These are phyloP conservation scores for Sarcophaga rosellei DNA, from an alignment of 2,888 invertebrate genomes.

Conservation along the genomic window DNA sequence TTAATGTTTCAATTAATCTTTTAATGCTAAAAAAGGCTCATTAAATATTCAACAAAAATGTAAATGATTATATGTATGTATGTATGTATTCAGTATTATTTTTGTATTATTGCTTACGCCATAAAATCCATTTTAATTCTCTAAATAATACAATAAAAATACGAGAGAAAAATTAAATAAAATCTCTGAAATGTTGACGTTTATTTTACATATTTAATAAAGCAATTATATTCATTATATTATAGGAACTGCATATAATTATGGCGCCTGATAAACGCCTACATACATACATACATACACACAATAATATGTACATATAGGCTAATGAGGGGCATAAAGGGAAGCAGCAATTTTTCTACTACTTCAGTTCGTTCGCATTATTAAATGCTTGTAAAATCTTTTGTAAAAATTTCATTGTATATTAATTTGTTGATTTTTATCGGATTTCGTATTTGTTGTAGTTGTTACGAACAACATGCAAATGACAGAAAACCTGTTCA, in stretches of 20 bases:
- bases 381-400: neutral
- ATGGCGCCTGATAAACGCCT: slow-evolving; percentile 66
- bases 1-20: slow-evolving; percentile 40
- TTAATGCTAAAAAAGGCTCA: neutral
- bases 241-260: slow-evolving; percentile 53
- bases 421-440: slow-evolving; percentile 22
- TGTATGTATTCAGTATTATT: neutral
- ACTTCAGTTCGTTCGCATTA: neutral
- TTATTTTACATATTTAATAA: slow-evolving; percentile 65
- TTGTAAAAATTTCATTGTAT: slow-evolving; percentile 19
- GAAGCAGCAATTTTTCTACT: neutral
- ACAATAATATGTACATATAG: neutral
- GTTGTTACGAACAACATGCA: slow-evolving; percentile 1
- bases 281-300: too few species aligned
- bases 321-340: neutral
- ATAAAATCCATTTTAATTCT: slow-evolving; percentile 48
- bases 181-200: slow-evolving; percentile 55
- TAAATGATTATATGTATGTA: neutral
- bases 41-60: slow-evolving; percentile 34
- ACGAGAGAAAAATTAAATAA: neutral
- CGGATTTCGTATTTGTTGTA: slow-evolving; percentile 18
- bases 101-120: neutral
- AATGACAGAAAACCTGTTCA: slow-evolving; percentile 35
- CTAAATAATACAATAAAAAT: slow-evolving; percentile 24
- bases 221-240: slow-evolving; percentile 60